Percentiles rank a stretch among this genome's conserved stretches.
Conservation (phyloP, 2,888 invertebrate species). For the Portevinia maculata region DNA sequence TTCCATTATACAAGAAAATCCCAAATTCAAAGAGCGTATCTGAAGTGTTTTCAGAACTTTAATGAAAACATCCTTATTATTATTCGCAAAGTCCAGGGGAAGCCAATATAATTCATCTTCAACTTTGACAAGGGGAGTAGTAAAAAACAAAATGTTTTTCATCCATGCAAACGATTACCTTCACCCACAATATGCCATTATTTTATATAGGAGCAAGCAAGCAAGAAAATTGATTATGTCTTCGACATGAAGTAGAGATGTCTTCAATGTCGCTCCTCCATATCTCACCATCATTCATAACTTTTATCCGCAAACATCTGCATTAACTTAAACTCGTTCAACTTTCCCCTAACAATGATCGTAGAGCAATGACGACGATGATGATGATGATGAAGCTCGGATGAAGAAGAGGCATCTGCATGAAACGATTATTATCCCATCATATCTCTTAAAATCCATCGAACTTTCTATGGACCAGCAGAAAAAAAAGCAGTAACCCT, state of each 20-base stretch:
- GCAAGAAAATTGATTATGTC: slow-evolving; percentile 52
- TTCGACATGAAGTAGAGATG: slow-evolving; percentile 57
- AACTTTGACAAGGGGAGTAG: background rate
- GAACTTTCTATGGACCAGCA: slow-evolving; percentile 60
- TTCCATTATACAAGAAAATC: background rate
- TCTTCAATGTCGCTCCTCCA: slow-evolving; percentile 40
- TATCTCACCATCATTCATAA: slow-evolving; percentile 62
- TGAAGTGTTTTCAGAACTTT: background rate
- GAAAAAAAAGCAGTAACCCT: slow-evolving; percentile 32
- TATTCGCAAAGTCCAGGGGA: background rate
- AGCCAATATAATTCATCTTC: slow-evolving; percentile 4
- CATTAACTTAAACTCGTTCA: slow-evolving; percentile 71
- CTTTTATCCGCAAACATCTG: slow-evolving; percentile 73
- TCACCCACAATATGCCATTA: slow-evolving; percentile 48
- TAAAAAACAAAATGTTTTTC: slow-evolving; percentile 16
- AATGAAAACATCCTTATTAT: background rate
- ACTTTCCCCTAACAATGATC: slow-evolving; percentile 68
- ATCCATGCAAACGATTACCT: slow-evolving; percentile 62
- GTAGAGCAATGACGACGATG: slow-evolving; percentile 39
- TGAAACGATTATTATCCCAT: slow-evolving; percentile 74
- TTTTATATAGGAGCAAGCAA: slow-evolving; percentile 29
- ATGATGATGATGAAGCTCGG: slow-evolving; percentile 64
- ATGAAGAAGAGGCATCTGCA: slow-evolving; percentile 72
- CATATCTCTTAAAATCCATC: slow-evolving; percentile 71
- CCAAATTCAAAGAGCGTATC: background rate